Evolutionary conservation across 2,113 vertebrate genomes (phyloP).

Genomic region (Pogonocichla stellata): DNA sequence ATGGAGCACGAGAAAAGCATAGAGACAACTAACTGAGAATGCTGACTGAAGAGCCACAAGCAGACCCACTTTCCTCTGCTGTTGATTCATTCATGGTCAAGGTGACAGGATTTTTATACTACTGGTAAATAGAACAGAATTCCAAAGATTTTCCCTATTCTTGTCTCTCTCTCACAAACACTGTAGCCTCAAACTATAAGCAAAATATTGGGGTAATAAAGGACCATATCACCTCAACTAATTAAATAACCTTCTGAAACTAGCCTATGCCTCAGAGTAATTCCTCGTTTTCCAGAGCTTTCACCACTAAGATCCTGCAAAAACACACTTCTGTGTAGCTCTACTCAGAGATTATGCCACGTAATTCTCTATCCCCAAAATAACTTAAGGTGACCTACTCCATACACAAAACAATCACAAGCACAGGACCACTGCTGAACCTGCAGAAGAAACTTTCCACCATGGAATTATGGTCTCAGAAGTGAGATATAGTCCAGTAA

Average conservation of each 20-base stretch:
- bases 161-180: not conserved
- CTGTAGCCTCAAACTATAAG: accelerated
- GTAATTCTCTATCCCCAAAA: not conserved
- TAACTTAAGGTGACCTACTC: not conserved
- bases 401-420: not conserved
- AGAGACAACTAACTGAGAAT: not conserved
- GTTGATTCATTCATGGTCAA: not conserved
- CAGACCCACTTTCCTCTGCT: not conserved
- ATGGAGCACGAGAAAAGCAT: accelerated
- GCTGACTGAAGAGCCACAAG: not conserved
- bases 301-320: not conserved
- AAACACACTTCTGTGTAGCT: not conserved
- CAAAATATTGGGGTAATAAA: not conserved
- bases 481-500: not conserved
- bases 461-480: not conserved
- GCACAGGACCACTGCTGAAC: not conserved
- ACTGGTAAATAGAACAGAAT: not conserved
- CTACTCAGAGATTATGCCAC: not conserved
- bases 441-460: not conserved
- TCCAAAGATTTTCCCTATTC: not conserved
- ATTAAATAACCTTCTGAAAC: not conserved
- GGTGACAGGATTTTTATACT: not conserved
- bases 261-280: not conserved
- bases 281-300: not conserved
- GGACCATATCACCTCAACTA: not conserved